Conservation (phyloP, 1,140 invertebrate genomes). For the Cataglyphis hispanica region DNA sequence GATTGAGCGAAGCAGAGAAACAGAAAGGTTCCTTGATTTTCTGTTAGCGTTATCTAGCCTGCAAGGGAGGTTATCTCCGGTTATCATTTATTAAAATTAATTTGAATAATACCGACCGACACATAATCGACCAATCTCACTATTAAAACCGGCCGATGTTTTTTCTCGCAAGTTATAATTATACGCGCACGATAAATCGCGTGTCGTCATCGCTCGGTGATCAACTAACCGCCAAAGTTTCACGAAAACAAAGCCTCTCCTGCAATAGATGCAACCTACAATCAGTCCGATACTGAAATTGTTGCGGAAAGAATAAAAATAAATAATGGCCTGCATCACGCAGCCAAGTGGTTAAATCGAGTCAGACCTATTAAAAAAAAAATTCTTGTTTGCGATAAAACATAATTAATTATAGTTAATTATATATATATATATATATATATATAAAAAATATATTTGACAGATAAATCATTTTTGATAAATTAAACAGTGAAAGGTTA, state of each 20-base stretch:
- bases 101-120: constrained; percentile 74
- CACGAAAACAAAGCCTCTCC: constrained; percentile 61
- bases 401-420: background rate
- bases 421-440: too few relatives aligned
- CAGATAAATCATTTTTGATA: background rate
- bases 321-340: constrained; percentile 29
- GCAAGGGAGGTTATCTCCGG: constrained; percentile 64
- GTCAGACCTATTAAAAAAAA: constrained; percentile 3
- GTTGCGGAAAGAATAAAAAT: constrained; percentile 39
- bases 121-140: constrained; percentile 61
- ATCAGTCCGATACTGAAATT: constrained; percentile 46
- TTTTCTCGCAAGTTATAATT: constrained; percentile 58
- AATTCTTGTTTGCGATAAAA: background rate
- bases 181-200: constrained; percentile 60
- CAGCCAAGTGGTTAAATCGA: constrained; percentile 11
- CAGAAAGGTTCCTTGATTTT: constrained; percentile 30
- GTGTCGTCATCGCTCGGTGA: constrained; percentile 47
- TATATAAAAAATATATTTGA: background rate
- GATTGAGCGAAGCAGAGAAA: constrained; percentile 30
- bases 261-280: constrained; percentile 39
- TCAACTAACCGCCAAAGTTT: constrained; percentile 52
- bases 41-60: constrained; percentile 13
- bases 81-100: constrained; percentile 79
- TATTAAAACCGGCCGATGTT: constrained; percentile 17
- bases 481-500: background rate